A percentile compares a stretch with the other conserved stretches of the same genome.
phyloP scores from a whole-genome alignment of 2,113 vertebrate species.

The Vulpes ferrilata region DNA sequence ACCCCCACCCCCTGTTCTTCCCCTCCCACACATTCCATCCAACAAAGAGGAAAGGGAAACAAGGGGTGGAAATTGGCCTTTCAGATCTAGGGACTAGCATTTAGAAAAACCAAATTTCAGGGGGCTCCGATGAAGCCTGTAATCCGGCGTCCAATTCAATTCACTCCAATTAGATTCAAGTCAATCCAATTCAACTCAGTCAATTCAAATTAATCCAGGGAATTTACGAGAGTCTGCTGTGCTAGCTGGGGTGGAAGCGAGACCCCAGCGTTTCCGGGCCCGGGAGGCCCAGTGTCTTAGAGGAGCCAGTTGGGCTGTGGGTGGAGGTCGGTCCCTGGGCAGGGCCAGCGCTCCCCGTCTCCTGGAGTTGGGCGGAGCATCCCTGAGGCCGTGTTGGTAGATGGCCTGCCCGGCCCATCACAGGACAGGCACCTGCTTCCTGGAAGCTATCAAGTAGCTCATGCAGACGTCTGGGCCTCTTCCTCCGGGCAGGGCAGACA shows the following conservation, averaged over 20 bases:
- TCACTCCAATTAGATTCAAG: constrained; percentile 59
- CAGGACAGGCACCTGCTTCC: neutral
- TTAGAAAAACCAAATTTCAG: neutral
- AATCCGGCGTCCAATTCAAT: constrained; percentile 45
- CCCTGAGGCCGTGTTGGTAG: neutral
- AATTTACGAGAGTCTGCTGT: neutral
- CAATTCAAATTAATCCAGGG: constrained; percentile 62
- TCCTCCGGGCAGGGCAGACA: neutral
- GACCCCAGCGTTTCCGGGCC: neutral
- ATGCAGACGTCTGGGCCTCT: accelerated
- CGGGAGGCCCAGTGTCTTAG: neutral
- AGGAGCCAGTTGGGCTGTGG: neutral
- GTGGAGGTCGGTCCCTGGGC: neutral
- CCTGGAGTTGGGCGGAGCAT: neutral
- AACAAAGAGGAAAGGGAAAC: neutral
- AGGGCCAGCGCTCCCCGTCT: neutral
- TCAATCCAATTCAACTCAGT: constrained; percentile 28
- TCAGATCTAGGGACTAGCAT: neutral
- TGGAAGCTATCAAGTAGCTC: neutral
- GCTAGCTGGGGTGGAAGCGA: neutral
- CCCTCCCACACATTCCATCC: neutral
- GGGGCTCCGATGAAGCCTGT: neutral
- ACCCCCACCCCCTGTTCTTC: accelerated
- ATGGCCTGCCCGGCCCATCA: neutral
- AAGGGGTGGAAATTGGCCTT: neutral